phyloP scores from a whole-genome alignment of 2,888 invertebrate species.

The Drosophila heteroneura region DNA sequence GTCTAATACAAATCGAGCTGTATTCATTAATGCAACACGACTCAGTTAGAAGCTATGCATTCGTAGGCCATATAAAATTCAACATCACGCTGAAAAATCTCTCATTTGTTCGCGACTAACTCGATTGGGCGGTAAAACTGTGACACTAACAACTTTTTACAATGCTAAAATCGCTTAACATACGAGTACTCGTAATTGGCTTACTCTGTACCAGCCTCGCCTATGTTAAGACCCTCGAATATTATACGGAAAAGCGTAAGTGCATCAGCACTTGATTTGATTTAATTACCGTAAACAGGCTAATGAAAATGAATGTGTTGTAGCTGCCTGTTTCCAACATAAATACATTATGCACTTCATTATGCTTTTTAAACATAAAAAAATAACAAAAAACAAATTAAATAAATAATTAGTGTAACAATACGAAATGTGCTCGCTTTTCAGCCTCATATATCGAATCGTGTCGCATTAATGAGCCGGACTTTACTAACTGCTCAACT shows the following conservation, averaged over 20 bases:
- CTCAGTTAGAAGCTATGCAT: constrained; percentile 5
- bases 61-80: constrained; percentile 57
- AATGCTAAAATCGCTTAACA: constrained; percentile 27
- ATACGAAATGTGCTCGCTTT: constrained; percentile 69
- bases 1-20: not conserved
- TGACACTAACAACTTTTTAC: constrained; percentile 32
- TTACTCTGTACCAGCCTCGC: constrained; percentile 18
- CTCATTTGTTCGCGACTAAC: constrained; percentile 61
- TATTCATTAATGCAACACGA: constrained; percentile 5
- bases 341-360: constrained; percentile 25
- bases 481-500: constrained; percentile 89
- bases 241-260: constrained; percentile 73
- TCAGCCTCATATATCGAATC: constrained; percentile 89
- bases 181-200: constrained; percentile 49
- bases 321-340: constrained; percentile 10
- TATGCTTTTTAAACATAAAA: not conserved
- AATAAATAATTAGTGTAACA: not conserved
- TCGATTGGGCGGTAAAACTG: constrained; percentile 52
- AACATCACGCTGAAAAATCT: constrained; percentile 39
- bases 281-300: constrained; percentile 30
- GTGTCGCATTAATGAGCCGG: constrained; percentile 88
- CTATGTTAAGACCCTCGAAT: constrained; percentile 45
- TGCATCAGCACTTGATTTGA: constrained; percentile 24
- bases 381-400: not conserved
- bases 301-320: constrained; percentile 14